Evolutionary conservation across 2,113 vertebrate species (phyloP).

Genomic region (Phyllostomus discolor): DNA sequence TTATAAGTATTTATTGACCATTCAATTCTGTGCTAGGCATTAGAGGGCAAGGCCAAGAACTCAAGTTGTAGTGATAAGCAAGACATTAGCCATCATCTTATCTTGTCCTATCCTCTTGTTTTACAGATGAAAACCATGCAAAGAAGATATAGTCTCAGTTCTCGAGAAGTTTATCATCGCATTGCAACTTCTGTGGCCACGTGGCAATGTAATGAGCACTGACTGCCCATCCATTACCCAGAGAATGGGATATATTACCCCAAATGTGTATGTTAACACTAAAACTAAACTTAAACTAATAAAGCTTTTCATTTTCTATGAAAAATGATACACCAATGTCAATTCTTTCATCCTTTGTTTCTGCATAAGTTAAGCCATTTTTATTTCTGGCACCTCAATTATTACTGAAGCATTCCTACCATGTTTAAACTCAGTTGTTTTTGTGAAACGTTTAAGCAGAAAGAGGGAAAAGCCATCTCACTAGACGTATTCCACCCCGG

Average conservation of each 20-base stretch:
- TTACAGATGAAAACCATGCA: neutral
- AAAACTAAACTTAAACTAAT: neutral
- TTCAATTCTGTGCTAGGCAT: neutral
- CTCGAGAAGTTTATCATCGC: neutral
- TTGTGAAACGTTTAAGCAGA: neutral
- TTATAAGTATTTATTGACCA: neutral
- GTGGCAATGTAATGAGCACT: neutral
- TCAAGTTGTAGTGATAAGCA: neutral
- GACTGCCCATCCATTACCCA: neutral
- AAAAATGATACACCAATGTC: neutral
- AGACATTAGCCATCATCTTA: neutral
- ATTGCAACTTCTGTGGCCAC: neutral
- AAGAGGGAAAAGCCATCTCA: neutral
- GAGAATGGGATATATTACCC: neutral
- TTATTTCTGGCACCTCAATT: neutral
- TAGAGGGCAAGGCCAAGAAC: neutral
- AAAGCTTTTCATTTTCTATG: neutral
- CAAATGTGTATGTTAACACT: neutral
- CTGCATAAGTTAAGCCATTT: neutral
- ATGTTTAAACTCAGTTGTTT: neutral
- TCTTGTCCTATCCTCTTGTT: neutral
- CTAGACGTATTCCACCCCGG: neutral
- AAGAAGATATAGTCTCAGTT: neutral
- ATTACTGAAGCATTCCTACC: neutral
- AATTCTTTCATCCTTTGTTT: neutral